These are phyloP conservation scores for Macaca mulatta DNA, from an alignment of 2,113 vertebrate species.

Conservation along the genomic window DNA sequence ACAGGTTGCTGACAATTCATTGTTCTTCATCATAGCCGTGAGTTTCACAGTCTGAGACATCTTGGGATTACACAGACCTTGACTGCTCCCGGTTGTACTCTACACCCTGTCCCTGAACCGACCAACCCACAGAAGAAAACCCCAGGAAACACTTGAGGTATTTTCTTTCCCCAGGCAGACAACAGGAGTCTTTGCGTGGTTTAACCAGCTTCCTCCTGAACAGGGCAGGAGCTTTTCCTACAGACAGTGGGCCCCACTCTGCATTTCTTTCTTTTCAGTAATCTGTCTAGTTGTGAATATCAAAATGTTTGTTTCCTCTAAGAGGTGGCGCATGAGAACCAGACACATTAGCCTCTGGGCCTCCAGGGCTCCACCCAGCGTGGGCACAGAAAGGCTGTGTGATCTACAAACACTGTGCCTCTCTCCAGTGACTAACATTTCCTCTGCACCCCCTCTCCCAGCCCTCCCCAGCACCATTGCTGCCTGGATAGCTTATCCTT, in stretches of 20 bases:
- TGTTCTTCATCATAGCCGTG: neutral
- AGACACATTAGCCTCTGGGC: neutral
- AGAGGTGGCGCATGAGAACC: neutral
- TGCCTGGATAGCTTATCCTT: neutral
- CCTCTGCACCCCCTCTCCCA: neutral
- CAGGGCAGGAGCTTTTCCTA: neutral
- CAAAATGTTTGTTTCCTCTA: neutral
- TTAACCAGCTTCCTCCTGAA: neutral
- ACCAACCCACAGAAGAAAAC: neutral
- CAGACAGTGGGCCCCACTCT: neutral
- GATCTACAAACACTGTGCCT: too few relatives aligned
- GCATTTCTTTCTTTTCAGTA: neutral
- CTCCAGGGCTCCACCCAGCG: neutral
- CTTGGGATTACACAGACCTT: neutral
- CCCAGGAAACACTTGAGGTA: too few relatives aligned
- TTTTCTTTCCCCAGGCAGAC: neutral
- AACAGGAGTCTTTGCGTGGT: neutral
- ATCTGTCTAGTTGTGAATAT: neutral
- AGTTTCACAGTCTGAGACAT: neutral
- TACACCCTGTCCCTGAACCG: neutral
- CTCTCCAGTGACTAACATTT: rapidly evolving
- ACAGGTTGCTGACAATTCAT: neutral
- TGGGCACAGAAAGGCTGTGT: neutral
- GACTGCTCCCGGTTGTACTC: rapidly evolving
- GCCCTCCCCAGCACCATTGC: neutral